Percentiles rank a stretch among this genome's conserved stretches.
phyloP scores from a whole-genome alignment of 2,113 vertebrate species.

The Phodopus roborovskii region DNA sequence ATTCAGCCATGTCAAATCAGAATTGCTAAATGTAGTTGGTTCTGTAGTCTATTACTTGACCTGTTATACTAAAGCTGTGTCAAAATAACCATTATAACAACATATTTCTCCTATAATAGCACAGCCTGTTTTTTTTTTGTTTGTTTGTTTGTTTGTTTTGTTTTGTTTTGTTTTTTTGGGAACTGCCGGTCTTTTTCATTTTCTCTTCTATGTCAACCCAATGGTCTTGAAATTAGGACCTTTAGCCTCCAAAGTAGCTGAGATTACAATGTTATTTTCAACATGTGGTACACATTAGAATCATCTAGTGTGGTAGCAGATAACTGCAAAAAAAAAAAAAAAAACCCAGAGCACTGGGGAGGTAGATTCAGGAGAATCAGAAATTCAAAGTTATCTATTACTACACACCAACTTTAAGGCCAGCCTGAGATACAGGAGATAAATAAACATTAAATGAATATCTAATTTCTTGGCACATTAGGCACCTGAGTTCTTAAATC shows the following conservation, averaged over 20 bases:
- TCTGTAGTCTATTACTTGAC: not conserved
- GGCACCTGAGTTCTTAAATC: not conserved
- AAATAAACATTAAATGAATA: not conserved
- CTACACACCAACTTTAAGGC: not conserved
- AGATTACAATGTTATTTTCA: conserved; percentile 14
- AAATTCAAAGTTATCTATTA: not conserved
- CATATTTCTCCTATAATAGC: conserved; percentile 25
- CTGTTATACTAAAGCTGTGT: conserved; percentile 17
- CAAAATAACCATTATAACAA: conserved; percentile 36
- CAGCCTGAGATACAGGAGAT: not conserved
- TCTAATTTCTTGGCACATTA: conserved; percentile 8
- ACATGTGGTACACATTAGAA: not conserved
- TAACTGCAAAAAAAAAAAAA: not conserved
- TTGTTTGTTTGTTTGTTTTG: no score
- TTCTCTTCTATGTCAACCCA: not conserved
- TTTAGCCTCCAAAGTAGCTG: not conserved
- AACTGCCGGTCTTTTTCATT: conserved; percentile 21
- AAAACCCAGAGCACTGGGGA: not conserved
- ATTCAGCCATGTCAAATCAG: conserved; percentile 16
- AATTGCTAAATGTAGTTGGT: conserved; percentile 41
- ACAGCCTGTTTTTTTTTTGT: not conserved
- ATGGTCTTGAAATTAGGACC: not conserved
- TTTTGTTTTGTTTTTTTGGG: conserved; percentile 31
- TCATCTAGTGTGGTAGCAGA: not conserved
- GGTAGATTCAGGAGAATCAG: not conserved